A percentile compares a stretch with the other conserved stretches of the same genome.
Conservation (phyloP, 2,113 vertebrate genomes). For the Neodontobutis hainanensis region DNA sequence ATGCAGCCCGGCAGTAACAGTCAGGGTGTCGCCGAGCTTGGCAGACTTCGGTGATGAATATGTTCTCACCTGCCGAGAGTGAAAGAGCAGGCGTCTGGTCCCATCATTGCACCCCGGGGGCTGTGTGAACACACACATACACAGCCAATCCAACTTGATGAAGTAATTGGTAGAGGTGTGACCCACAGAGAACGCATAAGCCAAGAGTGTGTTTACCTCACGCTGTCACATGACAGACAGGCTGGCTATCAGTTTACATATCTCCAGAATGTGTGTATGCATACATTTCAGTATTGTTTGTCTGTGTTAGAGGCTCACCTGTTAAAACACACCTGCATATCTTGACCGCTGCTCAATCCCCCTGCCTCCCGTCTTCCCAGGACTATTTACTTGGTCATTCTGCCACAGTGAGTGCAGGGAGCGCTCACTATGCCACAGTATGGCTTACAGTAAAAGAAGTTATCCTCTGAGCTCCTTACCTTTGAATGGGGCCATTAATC, state of each 20-base stretch:
- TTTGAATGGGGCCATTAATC: constrained; percentile 78
- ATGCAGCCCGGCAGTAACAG: constrained; percentile 62
- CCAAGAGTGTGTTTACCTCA: constrained; percentile 39
- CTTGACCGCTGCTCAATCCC: constrained; percentile 15
- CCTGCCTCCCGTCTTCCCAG: constrained; percentile 44
- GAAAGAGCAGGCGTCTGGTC: constrained; percentile 74
- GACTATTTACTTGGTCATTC: constrained; percentile 59
- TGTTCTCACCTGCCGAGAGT: constrained; percentile 75
- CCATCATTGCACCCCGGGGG: constrained; percentile 65
- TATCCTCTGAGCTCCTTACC: constrained; percentile 76
- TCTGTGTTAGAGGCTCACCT: constrained; percentile 10
- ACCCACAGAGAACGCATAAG: constrained; percentile 36
- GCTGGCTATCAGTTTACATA: constrained; percentile 11
- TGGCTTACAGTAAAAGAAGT: constrained; percentile 77
- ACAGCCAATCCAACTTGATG: constrained; percentile 69
- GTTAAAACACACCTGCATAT: constrained; percentile 31
- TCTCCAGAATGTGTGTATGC: constrained; percentile 3
- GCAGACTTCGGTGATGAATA: constrained; percentile 69
- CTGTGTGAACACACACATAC: constrained; percentile 55
- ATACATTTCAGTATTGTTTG: neutral
- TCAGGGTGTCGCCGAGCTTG: constrained; percentile 65
- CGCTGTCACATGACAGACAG: constrained; percentile 16
- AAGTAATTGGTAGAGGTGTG: constrained; percentile 78
- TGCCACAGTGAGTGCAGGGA: constrained; percentile 43
- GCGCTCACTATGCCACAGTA: constrained; percentile 57